Conservation (phyloP, 2,113 vertebrate species). For the Naja naja region DNA sequence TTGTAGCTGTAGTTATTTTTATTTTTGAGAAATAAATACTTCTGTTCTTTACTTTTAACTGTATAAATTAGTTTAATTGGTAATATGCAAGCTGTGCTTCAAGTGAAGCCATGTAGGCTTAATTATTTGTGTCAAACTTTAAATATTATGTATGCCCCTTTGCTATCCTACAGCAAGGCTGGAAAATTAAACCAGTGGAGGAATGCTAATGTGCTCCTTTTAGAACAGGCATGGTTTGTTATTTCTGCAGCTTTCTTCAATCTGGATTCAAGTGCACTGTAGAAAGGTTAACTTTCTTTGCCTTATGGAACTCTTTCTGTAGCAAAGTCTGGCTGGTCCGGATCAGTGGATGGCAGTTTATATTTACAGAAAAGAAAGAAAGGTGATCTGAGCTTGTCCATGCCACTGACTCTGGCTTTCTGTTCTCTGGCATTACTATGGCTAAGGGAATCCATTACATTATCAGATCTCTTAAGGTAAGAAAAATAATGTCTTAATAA, state of each 20-base stretch:
- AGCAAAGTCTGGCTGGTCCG: slow-evolving; percentile 67
- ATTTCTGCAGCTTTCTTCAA: neutral
- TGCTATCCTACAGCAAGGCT: neutral
- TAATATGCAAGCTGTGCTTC: neutral
- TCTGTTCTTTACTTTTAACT: slow-evolving; percentile 7
- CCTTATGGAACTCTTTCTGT: slow-evolving; percentile 4
- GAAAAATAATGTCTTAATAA: slow-evolving; percentile 17
- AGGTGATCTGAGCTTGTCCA: slow-evolving; percentile 63
- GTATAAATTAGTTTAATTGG: neutral
- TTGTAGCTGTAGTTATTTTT: neutral
- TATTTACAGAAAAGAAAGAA: slow-evolving; percentile 56
- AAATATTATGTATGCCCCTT: neutral
- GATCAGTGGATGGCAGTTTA: slow-evolving; percentile 69
- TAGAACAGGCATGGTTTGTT: neutral
- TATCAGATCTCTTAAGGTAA: slow-evolving; percentile 78
- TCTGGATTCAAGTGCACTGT: neutral
- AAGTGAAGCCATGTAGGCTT: neutral
- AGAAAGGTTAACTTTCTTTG: neutral
- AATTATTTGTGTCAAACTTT: neutral
- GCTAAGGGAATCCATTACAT: slow-evolving; percentile 72
- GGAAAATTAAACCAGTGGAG: slow-evolving; percentile 27
- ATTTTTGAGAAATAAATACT: neutral
- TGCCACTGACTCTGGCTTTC: slow-evolving; percentile 76
- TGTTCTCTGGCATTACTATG: slow-evolving; percentile 78
- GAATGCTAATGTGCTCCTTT: neutral